These are phyloP conservation scores for Mallateleia sp. DNA, from an alignment of 2,888 invertebrate genomes.

Conservation along the genomic window DNA sequence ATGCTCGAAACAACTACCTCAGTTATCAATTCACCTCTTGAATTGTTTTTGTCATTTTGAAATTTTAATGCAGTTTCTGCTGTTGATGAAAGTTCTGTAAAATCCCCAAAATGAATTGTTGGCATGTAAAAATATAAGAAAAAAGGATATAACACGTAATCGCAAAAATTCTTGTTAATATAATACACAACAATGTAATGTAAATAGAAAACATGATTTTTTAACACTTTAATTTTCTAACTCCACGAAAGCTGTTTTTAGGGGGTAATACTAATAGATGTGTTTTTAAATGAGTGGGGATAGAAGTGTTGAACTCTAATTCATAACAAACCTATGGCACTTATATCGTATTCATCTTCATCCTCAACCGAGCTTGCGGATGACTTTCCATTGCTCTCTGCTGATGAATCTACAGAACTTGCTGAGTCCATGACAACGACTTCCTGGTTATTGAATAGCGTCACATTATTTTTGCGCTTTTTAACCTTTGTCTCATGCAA, in stretches of 20 bases:
- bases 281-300: background rate
- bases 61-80: constrained; percentile 1
- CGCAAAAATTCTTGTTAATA: constrained; percentile 13
- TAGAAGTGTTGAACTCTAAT: constrained; percentile 2
- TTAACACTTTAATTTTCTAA: constrained; percentile 1
- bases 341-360: constrained; percentile 8
- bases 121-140: constrained; percentile 4
- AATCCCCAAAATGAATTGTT: constrained; percentile 18
- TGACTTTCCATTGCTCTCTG: constrained; percentile 18
- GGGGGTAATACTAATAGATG: background rate
- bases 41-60: constrained; percentile 15
- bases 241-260: constrained; percentile 11
- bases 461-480: no score
- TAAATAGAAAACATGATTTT: constrained; percentile 13
- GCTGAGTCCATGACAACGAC: constrained; percentile 21
- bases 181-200: constrained; percentile 1
- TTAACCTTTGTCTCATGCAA: constrained; percentile 12
- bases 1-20: background rate
- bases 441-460: constrained; percentile 21
- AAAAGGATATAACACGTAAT: background rate
- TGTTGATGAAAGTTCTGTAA: constrained; percentile 9
- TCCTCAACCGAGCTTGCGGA: constrained; percentile 15
- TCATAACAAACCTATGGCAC: constrained; percentile 7
- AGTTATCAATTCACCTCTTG: constrained; percentile 21
- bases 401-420: constrained; percentile 25